phyloP scores from a whole-genome alignment of 2,113 vertebrate genomes.

The Tragulus kanchil region DNA sequence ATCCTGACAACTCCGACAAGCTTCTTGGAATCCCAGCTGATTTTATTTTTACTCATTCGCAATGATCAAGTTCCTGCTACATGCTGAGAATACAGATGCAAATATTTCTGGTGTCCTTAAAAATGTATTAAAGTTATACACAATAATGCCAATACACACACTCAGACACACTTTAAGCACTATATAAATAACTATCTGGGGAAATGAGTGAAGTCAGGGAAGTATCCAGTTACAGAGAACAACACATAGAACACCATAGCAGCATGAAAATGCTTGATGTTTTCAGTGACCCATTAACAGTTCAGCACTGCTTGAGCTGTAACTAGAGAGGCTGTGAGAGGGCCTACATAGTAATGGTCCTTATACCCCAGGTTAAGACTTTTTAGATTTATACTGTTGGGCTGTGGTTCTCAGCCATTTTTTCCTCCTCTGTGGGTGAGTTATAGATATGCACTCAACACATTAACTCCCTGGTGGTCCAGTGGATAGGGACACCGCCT shows the following conservation, averaged over 20 bases:
- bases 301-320: background rate
- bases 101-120: conserved; percentile 1
- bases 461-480: too few relatives aligned
- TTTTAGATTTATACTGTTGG: background rate
- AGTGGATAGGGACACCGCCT: too few relatives aligned
- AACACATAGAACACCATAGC: background rate
- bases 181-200: background rate
- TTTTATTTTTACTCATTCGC: conserved; percentile 19
- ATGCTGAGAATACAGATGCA: background rate
- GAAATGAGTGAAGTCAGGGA: background rate
- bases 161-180: background rate
- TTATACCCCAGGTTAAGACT: background rate
- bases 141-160: background rate
- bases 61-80: background rate
- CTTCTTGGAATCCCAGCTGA: background rate
- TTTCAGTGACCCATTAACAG: background rate
- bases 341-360: background rate
- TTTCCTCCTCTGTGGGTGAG: background rate
- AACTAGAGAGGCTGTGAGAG: background rate
- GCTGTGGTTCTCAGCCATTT: background rate
- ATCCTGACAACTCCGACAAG: background rate
- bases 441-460: background rate
- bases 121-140: background rate
- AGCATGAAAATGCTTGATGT: background rate
- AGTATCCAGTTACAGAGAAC: background rate